Base-by-base conservation (phyloP, 2,797 vertebrate species). In the Lates japonicus region DNA sequence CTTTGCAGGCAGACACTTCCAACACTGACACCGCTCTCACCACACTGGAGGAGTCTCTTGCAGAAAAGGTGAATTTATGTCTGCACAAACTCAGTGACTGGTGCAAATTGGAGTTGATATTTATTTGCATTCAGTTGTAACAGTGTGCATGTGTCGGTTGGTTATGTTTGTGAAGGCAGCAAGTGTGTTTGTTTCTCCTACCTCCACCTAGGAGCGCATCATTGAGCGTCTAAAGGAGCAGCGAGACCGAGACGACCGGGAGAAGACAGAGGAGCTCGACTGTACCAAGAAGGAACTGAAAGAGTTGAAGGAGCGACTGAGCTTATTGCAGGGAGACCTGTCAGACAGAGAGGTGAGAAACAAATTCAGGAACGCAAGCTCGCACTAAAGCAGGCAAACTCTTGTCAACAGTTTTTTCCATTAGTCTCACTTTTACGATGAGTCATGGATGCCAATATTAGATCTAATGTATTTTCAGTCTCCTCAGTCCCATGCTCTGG, bases 21-120 rank as follows among this genome's bases (percentile, higher is more conserved):
- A 99, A 99, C 85, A 99, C 98, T 0, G 98, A 99, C 93, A 99
- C 98, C 0, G 98, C 98, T n/a, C 91, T 99, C 82, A 99, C 97
- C 41, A 99, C 98, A 0, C 87, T 99, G 90, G 98, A 99, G 75
- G 98, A 99, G 82, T 98, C 98, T 0, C 95, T 99, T 4, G 96
- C 98, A 0, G 98, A 99, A 85, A 99, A 99, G 89, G 98, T 92
- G 52, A 31, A 57, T 77, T 74, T 33, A 51, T 33, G 51, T 71
- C 59, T 64, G 16, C 25, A 35, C 19, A 19, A 11, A 33, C 10
- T n/a, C n/a, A 17, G 29, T 6, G 17, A n/a, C 44, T 8, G 8
- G 3, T 42, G n/a, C n/a, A 29, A 12, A 48, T 4, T 25, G 5
- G n/a, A 37, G 4, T 42, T 55, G 66, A 19, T 22, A 31, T 25